These are phyloP conservation scores for Mionectes olivaceus DNA, from an alignment of 2,797 vertebrate genomes.

Conservation along the genomic window DNA sequence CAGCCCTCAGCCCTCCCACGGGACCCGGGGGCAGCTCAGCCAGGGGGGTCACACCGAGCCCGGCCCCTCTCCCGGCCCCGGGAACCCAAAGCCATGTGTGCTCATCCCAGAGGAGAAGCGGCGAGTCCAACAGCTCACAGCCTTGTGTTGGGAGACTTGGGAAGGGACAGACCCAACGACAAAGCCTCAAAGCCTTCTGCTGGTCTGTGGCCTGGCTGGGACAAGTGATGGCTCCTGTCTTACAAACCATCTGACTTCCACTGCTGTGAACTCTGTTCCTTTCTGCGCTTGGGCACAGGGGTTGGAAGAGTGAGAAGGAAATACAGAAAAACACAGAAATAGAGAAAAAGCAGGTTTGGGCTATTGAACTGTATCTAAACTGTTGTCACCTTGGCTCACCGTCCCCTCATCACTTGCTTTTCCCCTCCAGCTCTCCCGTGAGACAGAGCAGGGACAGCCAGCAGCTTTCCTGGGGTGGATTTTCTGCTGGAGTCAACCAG, in stretches of 20 bases:
- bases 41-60: not conserved
- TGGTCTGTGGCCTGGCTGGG: accelerated
- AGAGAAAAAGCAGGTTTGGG: not conserved
- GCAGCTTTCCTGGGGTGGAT: not conserved
- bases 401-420: not conserved
- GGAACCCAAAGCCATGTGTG: not conserved
- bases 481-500: not conserved
- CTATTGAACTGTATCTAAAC: not conserved
- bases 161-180: not conserved
- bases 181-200: not conserved
- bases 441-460: not conserved
- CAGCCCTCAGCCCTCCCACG: not conserved
- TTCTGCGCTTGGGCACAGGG: not conserved
- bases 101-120: not conserved
- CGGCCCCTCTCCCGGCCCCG: not conserved
- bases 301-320: not conserved
- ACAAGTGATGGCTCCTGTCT: accelerated
- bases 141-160: accelerated
- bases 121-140: accelerated
- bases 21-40: not conserved
- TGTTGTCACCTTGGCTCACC: not conserved
- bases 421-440: not conserved
- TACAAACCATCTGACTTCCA: not conserved
- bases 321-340: not conserved
- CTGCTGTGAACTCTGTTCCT: accelerated